Evolutionary conservation across 2,888 invertebrate species (phyloP).

Genomic region (Leucania comma): DNA sequence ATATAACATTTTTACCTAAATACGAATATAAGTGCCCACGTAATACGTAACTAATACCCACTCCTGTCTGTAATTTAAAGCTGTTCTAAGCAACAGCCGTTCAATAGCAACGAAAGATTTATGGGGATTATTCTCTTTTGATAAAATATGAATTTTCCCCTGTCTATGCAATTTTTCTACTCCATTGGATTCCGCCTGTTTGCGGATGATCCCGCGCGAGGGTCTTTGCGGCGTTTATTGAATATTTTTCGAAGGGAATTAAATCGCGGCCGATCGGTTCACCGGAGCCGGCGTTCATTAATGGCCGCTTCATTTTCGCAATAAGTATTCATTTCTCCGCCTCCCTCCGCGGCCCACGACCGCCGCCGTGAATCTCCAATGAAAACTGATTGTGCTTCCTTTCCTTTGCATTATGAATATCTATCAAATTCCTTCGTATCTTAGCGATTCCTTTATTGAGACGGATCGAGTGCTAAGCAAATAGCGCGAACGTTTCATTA

Average conservation of each 20-base stretch:
- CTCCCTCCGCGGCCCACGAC: slow-evolving; percentile 63
- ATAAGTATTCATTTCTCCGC: slow-evolving; percentile 88
- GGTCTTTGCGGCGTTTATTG: slow-evolving; percentile 83
- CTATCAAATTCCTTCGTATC: slow-evolving; percentile 81
- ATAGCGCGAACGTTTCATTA: slow-evolving; percentile 77
- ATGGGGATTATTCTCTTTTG: slow-evolving; percentile 63
- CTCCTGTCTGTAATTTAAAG: slow-evolving; percentile 46
- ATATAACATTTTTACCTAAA: slow-evolving; percentile 14
- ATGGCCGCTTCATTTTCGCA: slow-evolving; percentile 87
- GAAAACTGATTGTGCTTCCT: slow-evolving; percentile 88
- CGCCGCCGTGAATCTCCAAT: slow-evolving; percentile 76
- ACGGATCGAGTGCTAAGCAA: slow-evolving; percentile 78
- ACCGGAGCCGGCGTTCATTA: slow-evolving; percentile 83
- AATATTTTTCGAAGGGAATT: slow-evolving; percentile 88
- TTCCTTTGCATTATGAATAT: slow-evolving; percentile 87
- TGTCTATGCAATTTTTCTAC: slow-evolving; percentile 78
- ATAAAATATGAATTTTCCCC: slow-evolving; percentile 65
- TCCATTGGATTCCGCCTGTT: slow-evolving; percentile 76
- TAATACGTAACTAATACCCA: slow-evolving; percentile 30
- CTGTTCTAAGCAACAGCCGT: slow-evolving; percentile 50
- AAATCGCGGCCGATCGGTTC: slow-evolving; percentile 83
- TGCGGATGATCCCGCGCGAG: slow-evolving; percentile 74
- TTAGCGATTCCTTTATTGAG: slow-evolving; percentile 80
- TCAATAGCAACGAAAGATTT: slow-evolving; percentile 61
- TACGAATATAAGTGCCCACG: slow-evolving; percentile 9